phyloP scores from a whole-genome alignment of 2,888 invertebrate species.

The Himalopsyche tibetana region DNA sequence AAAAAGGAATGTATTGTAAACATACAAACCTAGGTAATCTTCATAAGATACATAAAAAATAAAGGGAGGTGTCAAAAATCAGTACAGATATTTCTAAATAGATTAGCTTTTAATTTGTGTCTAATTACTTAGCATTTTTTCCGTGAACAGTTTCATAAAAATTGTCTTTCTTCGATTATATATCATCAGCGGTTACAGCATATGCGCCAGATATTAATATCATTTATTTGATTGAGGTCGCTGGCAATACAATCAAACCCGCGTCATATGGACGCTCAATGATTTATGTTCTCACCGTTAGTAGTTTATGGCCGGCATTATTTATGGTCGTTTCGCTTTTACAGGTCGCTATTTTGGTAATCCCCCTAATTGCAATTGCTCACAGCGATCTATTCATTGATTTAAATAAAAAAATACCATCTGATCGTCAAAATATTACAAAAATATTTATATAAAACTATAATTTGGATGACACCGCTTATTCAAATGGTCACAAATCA shows the following conservation, averaged over 20 bases:
- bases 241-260: conserved; percentile 16
- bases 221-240: conserved; percentile 22
- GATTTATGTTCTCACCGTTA: neutral
- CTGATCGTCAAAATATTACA: neutral
- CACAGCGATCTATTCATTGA: neutral
- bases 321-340: conserved; percentile 34
- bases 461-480: too few species aligned
- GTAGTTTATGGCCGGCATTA: neutral
- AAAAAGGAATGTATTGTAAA: too few species aligned
- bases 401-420: neutral
- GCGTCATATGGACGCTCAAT: conserved; percentile 14
- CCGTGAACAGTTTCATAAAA: too few species aligned
- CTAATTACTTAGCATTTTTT: too few species aligned
- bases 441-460: neutral
- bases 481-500: too few species aligned
- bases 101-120: too few species aligned
- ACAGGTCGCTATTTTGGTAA: conserved; percentile 25
- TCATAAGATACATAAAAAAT: too few species aligned
- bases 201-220: neutral
- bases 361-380: conserved; percentile 12
- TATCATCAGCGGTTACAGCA: too few species aligned
- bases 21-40: too few species aligned
- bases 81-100: too few species aligned
- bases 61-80: too few species aligned
- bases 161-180: too few species aligned